Evolutionary conservation across 2,113 vertebrate genomes (phyloP).

Genomic region (Phrynosoma platyrhinos): DNA sequence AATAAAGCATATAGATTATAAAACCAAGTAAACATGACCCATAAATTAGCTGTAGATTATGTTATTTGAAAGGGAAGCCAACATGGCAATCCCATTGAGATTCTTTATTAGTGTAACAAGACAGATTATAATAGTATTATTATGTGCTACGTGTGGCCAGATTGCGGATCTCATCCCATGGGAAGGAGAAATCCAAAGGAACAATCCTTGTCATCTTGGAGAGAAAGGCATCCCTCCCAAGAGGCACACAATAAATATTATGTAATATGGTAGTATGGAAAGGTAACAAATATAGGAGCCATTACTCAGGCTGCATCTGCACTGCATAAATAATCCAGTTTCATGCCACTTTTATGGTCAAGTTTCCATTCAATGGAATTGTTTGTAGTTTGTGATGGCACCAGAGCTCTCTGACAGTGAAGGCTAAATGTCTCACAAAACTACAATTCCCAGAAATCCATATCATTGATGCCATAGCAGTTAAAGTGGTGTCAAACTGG

Average conservation of each 20-base stretch:
- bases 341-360: too few relatives aligned
- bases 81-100: neutral
- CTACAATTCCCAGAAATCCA: too few relatives aligned
- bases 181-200: neutral
- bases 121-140: neutral
- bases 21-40: neutral
- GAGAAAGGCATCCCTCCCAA: too few relatives aligned
- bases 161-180: neutral
- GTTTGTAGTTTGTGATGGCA: too few relatives aligned
- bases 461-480: too few relatives aligned
- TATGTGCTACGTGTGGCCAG: neutral
- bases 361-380: too few relatives aligned
- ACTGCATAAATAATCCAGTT: too few relatives aligned
- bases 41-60: neutral
- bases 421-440: too few relatives aligned
- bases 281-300: neutral
- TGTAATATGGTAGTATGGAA: neutral
- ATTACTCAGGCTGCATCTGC: neutral
- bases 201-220: too few relatives aligned
- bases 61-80: neutral
- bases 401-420: too few relatives aligned
- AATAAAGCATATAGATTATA: neutral
- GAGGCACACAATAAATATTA: neutral
- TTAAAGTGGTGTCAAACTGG: too few relatives aligned
- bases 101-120: neutral